Base-by-base conservation (phyloP, 2,888 invertebrate species). In the Pelosia muscerda region DNA sequence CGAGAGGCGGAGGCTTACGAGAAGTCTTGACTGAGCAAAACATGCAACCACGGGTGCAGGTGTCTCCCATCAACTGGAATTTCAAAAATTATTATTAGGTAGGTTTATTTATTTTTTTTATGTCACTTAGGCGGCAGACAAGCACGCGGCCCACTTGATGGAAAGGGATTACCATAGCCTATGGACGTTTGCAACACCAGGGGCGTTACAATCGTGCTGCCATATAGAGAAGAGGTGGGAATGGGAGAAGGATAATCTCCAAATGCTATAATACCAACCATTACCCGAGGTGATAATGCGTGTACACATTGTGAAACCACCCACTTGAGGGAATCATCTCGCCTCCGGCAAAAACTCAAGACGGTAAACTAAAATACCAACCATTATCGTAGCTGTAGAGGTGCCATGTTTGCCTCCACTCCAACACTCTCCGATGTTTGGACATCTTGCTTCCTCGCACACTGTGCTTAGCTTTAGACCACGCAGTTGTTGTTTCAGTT, bases 371-470 rank as follows among this genome's bases (percentile, higher is more conserved):
- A 9, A 0, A 59, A 59, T 64, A 60, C 64, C 72, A 92, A 98
- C 98, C 99, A 99, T 99, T 65, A 99, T 99, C 60, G 99, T 99
- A 4, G 99, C 99, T 26, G 99, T 99, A n/a, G 99, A 98, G 23
- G 98, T 98, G 38, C 98, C 98, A 94, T 98, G 96, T 85, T 98
- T 97, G 19, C 99, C 99, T 0, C 98, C 98, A 65, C 99, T 99
- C 99, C 99, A 99, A 91, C 99, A 99, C 93, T 99, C 99, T 15
- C 99, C 99, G 74, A 99, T 99, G 90, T 99, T 99, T 0, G 99
- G 99, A 95, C 99, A 99, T 69, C 98, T 95, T 0, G 99, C 99
- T 91, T 99, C 99, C 87, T 99, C 99, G 89, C 99, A 99, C 1
- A 99, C 99, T 0, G 99, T 99, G 79, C 98, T 97, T 42, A 99